Evolutionary conservation across 2,797 vertebrate species (phyloP), one percentile per base, ranked within the genome.

Genomic region (Scolopax rusticola): DNA sequence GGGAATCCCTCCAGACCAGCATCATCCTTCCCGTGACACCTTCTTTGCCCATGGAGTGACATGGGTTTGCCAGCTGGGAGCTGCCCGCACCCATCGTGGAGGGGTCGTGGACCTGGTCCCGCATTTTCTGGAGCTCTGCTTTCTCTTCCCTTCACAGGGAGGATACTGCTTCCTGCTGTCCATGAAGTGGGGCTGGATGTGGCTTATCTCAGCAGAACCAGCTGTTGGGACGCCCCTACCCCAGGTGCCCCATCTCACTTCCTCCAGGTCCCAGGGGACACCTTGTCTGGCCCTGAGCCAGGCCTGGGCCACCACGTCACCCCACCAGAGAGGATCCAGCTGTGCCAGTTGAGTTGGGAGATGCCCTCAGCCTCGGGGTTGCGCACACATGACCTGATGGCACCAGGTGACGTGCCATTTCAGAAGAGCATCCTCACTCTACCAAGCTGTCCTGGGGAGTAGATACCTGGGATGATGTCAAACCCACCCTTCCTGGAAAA

Each of bases 221-320:
- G 40, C 19, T 87, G 12, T 61, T 67, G 30, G 25, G 70, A 74
- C 9, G 67, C 13, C 15, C 30, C 70, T 67, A 51, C n/a, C 8
- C 15, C 41, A 48, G 68, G 48, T 60, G 51, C 33, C 36, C 6
- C 25, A 53, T 41, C 27, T 25, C 32, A n/a, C 17, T n/a, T 81
- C 12, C n/a, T 81, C 24, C 78, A 60, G 18, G 12, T 89, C 9
- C 7, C 24, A 43, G 40, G 43, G 27, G 11, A 70, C 21, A 60
- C 23, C 30, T 78, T 50, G 25, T 59, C 27, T 2, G 2, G 8
- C 8, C 25, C 38, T 0, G 0, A 61, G 69, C 60, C 0, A 0
- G 14, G 32, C 41, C 51, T 41, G 11, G 6, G 32, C 47, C n/a
- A 78, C 19, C 18, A 19, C 4, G 5, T 71, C 25, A 54, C 8